Conservation (phyloP, 2,113 vertebrate species). For the Ploceus nigricollis region DNA sequence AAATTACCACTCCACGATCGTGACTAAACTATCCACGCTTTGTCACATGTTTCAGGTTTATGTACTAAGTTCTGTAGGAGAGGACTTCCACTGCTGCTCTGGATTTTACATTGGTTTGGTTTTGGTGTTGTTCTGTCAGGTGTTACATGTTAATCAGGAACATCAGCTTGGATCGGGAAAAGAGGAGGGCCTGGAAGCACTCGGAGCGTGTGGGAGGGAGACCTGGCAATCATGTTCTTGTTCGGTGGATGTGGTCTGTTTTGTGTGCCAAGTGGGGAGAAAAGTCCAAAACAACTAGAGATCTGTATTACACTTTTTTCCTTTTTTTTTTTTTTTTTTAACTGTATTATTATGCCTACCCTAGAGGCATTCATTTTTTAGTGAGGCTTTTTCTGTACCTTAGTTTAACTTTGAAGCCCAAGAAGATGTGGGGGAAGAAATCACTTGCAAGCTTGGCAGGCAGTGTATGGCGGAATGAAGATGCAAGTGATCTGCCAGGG, state of each 20-base stretch:
- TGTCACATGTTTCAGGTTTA: neutral
- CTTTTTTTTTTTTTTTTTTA: too few relatives aligned
- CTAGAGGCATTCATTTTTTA: neutral
- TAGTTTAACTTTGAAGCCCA: neutral
- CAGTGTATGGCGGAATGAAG: neutral
- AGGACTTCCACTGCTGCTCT: neutral
- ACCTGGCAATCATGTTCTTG: neutral
- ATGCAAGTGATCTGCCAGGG: neutral
- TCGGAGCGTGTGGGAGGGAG: neutral
- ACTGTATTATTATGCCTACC: neutral
- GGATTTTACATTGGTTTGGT: neutral
- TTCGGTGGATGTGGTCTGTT: neutral
- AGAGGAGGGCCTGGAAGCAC: neutral
- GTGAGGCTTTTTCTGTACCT: neutral
- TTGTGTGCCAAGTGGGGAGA: fast-evolving
- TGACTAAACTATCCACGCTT: neutral
- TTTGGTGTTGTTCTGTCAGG: neutral
- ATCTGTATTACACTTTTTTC: neutral
- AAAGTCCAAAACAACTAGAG: neutral
- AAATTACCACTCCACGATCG: neutral
- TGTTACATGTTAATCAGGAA: neutral
- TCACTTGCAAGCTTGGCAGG: neutral
- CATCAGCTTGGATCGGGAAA: neutral
- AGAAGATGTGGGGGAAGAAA: neutral
- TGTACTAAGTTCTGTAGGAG: neutral